Conservation (phyloP, 2,113 vertebrate species). For the Calyptommatus sinebrachiatus region DNA sequence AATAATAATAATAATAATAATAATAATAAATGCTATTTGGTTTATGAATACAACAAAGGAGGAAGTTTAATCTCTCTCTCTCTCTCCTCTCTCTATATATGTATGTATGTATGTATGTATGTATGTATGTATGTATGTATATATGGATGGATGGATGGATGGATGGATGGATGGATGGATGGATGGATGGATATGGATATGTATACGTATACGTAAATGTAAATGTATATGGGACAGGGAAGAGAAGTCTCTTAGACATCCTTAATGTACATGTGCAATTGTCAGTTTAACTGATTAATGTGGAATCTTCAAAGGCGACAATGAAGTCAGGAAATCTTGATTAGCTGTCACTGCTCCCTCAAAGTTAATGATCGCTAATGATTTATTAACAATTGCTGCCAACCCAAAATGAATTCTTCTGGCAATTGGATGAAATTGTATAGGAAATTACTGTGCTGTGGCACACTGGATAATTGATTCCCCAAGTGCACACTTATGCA, state of each 20-base stretch:
- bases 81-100: too few relatives aligned
- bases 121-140: too few relatives aligned
- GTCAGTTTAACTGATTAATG: slow-evolving; percentile 59
- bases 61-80: slow-evolving; percentile 39
- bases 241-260: not conserved
- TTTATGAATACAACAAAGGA: slow-evolving; percentile 39
- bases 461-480: slow-evolving; percentile 57
- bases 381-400: slow-evolving; percentile 64
- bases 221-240: slow-evolving; percentile 8
- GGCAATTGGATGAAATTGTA: slow-evolving; percentile 67
- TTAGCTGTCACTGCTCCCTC: slow-evolving; percentile 62
- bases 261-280: slow-evolving; percentile 6
- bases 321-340: slow-evolving; percentile 56
- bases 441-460: slow-evolving; percentile 58
- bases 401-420: slow-evolving; percentile 62
- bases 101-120: too few relatives aligned
- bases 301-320: slow-evolving; percentile 45
- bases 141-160: too few relatives aligned
- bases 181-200: too few relatives aligned
- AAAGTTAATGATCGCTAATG: slow-evolving; percentile 62
- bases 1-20: too few relatives aligned
- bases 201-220: too few relatives aligned
- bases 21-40: slow-evolving; percentile 15
- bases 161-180: too few relatives aligned
- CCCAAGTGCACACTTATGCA: slow-evolving; percentile 42